Evolutionary conservation across 2,113 vertebrate genomes (phyloP), one percentile per base, ranked within the genome.

Genomic region (Zosterops hypoxanthus): DNA sequence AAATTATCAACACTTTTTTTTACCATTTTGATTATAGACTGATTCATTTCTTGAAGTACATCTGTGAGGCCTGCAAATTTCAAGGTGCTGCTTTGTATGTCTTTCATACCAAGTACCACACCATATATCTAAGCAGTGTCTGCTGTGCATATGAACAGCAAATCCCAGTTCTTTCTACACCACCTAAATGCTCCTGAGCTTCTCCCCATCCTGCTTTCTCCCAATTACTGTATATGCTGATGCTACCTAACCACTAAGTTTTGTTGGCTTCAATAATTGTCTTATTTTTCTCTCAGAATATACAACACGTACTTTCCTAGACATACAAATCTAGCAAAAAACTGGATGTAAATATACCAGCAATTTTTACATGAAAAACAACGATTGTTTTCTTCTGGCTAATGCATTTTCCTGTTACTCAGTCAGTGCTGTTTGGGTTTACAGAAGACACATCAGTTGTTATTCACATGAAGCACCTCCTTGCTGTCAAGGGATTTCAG

Each of bases 401-500:
- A 52, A 68, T 8, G 12, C 8, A 31, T 73, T 90, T 88, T 23
- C 11, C 17, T 72, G 4, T 72, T 88, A 60, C 5, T 64, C 39
- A 85, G 44, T 16, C 52, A 94, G 28, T 0, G 4, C 15, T 72
- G 15, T 36, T 34, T 73, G 23, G 55, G 39, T 47, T 70, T 33
- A 65, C 34, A 61, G 61, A 79, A 90, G 33, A 84, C 24, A 49
- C 0, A 1, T 70, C 68, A 53, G 33, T 31, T 94, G 60, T 33
- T 86, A 85, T 82, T 93, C 6, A 8, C 44, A 52, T 7, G 42
- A 75, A 82, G 25, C 4, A 69, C 2, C 8, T 82, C 77, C 42
- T 66, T 79, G n/a, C 25, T 89, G 23, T 85, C 81, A 71, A 69
- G n/a, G 53, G 34, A 78, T 92, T 83, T 94, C 57, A 86, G 34